Base-by-base conservation (phyloP, 53 echinoderm and acorn worm species). In the Echinarachnius parma region DNA sequence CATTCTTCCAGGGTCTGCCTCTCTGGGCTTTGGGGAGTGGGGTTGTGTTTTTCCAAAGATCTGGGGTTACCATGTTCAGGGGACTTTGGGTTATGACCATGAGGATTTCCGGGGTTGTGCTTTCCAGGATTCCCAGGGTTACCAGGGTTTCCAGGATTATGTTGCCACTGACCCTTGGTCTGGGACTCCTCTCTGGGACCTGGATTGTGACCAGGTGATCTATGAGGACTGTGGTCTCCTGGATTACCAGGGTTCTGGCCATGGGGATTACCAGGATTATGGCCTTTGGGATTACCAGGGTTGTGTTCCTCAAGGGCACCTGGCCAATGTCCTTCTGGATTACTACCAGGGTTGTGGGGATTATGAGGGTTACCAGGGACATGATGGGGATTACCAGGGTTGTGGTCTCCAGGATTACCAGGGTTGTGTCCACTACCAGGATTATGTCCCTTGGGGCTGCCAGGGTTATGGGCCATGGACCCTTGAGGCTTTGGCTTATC, bases 261-360 rank as follows among this genome's bases (percentile, higher is more conserved):
- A 19, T 50, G 13, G 28, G 57, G 57, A 26, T 25, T 57, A 4
- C 28, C 57, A 25, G 25, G 57, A 4, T 13, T 23, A 25, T 54
- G 54, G 59, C 33, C 59, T 59, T 18, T 59, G 16, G 59, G 59
- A n/a, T 59, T 59, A 2, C 31, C 59, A 59, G 59, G 59, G 20
- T 59, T 59, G 59, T 59, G 59, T 30, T 16, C 59, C 32, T 59
- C 32, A 31, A 32, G 59, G 59, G n/a, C n/a, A n/a, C n/a, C n/a
- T n/a, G n/a, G n/a, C n/a, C n/a, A n/a, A n/a, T n/a, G n/a, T n/a
- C n/a, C n/a, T n/a, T n/a, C n/a, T n/a, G n/a, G n/a, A n/a, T n/a
- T n/a, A n/a, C 28, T 59, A 4, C 59, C 54, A 54, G 54, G 54
- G n/a, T 24, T 54, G 55, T 55, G 59, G 29, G 4, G n/a, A 31